These are phyloP conservation scores for Mycetomoellerius zeteki DNA, from an alignment of 1,140 invertebrate genomes.

Conservation along the genomic window DNA sequence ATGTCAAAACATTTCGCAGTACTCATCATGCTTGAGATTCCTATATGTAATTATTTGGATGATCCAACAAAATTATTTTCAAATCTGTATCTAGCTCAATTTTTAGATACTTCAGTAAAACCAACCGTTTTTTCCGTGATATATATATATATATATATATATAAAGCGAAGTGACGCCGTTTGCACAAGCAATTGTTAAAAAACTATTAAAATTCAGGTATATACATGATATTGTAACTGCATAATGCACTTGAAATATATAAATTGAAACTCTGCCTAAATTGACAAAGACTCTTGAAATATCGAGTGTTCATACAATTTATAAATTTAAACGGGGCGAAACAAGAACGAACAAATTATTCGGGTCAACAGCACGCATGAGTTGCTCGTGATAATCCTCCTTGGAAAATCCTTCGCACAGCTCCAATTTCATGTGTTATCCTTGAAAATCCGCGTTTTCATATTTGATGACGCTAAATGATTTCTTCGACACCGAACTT, in stretches of 20 bases:
- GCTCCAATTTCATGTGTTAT: slow-evolving; percentile 38
- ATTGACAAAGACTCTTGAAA: neutral
- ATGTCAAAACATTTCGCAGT: too few species aligned
- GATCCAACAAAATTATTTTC: too few species aligned
- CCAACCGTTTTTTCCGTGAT: too few species aligned
- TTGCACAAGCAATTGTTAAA: neutral
- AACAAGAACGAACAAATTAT: slow-evolving; percentile 28
- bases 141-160: neutral
- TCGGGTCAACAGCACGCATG: slow-evolving; percentile 22
- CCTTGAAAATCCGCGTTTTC: slow-evolving; percentile 48
- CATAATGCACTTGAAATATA: slow-evolving; percentile 17
- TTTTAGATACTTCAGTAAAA: too few species aligned
- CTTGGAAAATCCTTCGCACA: slow-evolving; percentile 51
- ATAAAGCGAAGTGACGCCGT: neutral
- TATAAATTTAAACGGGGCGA: neutral
- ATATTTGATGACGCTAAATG: slow-evolving; percentile 15
- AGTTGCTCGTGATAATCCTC: slow-evolving; percentile 44
- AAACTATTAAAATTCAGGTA: neutral
- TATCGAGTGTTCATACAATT: neutral
- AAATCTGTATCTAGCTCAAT: too few species aligned
- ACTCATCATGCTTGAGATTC: too few species aligned
- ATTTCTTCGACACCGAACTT: neutral
- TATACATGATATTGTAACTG: neutral
- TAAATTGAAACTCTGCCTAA: neutral
- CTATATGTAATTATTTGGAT: too few species aligned